Evolutionary conservation across 2,113 vertebrate genomes (phyloP).

Genomic region (Apteryx owenii): DNA sequence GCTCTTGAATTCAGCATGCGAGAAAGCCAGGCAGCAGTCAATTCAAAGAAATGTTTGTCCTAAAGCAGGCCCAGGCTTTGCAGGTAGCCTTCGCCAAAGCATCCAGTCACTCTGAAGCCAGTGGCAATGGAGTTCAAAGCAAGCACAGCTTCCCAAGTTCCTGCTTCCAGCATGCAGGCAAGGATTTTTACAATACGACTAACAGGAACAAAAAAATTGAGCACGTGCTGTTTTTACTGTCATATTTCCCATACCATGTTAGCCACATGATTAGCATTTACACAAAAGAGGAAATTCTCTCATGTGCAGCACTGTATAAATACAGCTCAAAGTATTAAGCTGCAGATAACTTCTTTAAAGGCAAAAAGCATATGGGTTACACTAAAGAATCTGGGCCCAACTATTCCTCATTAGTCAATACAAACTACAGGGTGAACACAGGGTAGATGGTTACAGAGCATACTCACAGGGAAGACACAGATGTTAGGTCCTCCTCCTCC

Average conservation of each 20-base stretch:
- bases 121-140: neutral
- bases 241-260: neutral
- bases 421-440: neutral
- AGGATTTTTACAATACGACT: neutral
- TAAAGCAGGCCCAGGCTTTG: neutral
- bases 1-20: neutral
- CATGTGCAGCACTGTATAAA: neutral
- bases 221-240: neutral
- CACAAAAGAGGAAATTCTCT: neutral
- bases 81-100: neutral
- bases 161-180: neutral
- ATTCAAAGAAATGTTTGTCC: neutral
- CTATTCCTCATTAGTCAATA: neutral
- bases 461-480: neutral
- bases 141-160: neutral
- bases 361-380: accelerated
- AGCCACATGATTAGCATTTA: neutral
- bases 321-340: neutral
- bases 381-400: neutral
- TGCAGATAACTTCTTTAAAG: neutral
- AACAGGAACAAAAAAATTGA: neutral
- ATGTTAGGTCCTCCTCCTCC: neutral
- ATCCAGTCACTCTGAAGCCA: neutral
- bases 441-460: neutral
- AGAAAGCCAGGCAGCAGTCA: neutral